Percentiles rank a stretch among this genome's conserved stretches.
These are phyloP conservation scores for Pomatostomus ruficeps DNA, from an alignment of 2,113 vertebrate genomes.

Conservation along the genomic window DNA sequence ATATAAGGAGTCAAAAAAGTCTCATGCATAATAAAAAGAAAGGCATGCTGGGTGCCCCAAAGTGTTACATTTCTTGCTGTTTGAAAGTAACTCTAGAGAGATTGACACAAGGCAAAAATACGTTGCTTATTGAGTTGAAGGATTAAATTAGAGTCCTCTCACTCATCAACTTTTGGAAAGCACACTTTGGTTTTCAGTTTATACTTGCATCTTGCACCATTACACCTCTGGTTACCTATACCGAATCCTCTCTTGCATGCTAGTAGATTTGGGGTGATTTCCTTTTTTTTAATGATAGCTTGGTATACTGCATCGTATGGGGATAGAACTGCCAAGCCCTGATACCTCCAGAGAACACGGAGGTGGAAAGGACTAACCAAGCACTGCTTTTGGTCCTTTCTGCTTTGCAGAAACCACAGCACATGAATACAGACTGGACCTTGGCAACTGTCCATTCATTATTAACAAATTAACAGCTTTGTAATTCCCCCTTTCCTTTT, in stretches of 20 bases:
- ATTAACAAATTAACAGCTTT: constrained; percentile 8
- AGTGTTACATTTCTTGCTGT: background rate
- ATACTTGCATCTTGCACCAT: background rate
- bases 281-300: background rate
- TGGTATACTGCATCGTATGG: background rate
- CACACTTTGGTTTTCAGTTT: background rate
- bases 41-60: background rate
- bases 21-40: background rate
- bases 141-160: background rate
- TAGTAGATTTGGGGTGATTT: background rate
- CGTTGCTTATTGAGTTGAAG: background rate
- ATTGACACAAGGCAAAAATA: background rate
- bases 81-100: background rate
- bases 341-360: background rate
- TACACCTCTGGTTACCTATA: background rate
- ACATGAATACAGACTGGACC: background rate
- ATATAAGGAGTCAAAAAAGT: background rate
- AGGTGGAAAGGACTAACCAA: background rate
- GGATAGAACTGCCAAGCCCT: background rate
- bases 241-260: background rate
- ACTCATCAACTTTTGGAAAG: background rate
- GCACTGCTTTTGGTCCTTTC: background rate
- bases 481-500: background rate
- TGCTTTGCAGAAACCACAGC: background rate
- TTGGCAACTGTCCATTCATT: background rate